These are phyloP conservation scores for Brachyalestes nurse DNA, from an alignment of 2,797 vertebrate species.

Conservation along the genomic window DNA sequence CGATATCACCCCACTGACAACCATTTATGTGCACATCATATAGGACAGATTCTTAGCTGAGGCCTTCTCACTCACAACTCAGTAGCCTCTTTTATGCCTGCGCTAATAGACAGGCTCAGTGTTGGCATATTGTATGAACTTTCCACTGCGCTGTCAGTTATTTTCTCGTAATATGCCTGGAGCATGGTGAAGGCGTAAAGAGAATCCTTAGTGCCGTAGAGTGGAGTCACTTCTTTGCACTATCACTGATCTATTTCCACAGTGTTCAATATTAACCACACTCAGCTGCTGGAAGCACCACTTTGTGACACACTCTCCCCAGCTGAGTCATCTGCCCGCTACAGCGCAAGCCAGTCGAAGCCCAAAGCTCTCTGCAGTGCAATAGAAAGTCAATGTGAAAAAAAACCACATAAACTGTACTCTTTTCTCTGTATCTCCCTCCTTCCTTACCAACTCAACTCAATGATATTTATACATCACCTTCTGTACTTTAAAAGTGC, in stretches of 20 bases:
- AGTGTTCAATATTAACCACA: constrained; percentile 42
- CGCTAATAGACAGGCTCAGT: neutral
- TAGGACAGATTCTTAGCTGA: neutral
- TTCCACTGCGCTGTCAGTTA: constrained; percentile 35
- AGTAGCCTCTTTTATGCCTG: neutral
- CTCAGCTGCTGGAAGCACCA: constrained; percentile 33
- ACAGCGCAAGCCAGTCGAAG: constrained; percentile 41
- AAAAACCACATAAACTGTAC: constrained; percentile 22
- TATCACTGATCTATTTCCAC: constrained; percentile 34
- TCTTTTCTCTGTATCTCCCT: constrained; percentile 11
- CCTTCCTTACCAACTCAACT: neutral
- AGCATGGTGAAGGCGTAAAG: constrained; percentile 21
- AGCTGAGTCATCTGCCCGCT: constrained; percentile 47
- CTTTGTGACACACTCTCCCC: constrained; percentile 28
- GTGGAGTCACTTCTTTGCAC: constrained; percentile 32
- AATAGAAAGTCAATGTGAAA: constrained; percentile 28
- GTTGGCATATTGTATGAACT: constrained; percentile 22
- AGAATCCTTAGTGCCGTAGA: constrained; percentile 24
- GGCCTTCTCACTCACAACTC: neutral
- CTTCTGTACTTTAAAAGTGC: neutral
- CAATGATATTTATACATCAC: neutral
- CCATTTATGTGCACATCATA: constrained; percentile 1
- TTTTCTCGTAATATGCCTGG: constrained; percentile 26
- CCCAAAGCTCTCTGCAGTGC: constrained; percentile 28
- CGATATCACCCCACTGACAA: neutral